These are phyloP conservation scores for Melanchra persicariae DNA, from an alignment of 2,888 invertebrate species.

Conservation along the genomic window DNA sequence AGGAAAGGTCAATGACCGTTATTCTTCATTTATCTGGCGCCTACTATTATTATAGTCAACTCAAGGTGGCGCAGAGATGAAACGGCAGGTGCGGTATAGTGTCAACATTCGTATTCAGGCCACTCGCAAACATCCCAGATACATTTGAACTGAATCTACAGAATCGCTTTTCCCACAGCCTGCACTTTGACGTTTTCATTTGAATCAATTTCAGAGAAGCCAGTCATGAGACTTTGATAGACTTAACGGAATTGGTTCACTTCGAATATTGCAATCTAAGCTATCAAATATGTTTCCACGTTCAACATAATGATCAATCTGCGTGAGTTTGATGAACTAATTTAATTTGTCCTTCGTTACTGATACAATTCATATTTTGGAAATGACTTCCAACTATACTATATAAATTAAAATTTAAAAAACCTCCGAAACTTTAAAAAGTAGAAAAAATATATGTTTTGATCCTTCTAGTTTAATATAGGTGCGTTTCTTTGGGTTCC, in stretches of 20 bases:
- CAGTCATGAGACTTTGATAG: slow-evolving; percentile 32
- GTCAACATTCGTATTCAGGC: neutral
- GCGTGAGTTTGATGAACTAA: slow-evolving; percentile 18
- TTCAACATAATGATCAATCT: slow-evolving; percentile 15
- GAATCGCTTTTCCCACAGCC: neutral
- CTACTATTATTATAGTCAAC: no score
- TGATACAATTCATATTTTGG: neutral
- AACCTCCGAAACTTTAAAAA: no score
- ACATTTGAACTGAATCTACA: slow-evolving; percentile 10
- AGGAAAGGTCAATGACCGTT: no score
- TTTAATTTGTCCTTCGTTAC: neutral
- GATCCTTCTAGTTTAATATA: no score
- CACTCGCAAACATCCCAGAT: neutral
- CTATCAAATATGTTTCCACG: slow-evolving; percentile 22
- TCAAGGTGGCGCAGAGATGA: no score
- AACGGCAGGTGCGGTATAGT: neutral
- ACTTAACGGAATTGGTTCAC: slow-evolving; percentile 34
- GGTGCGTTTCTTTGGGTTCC: no score
- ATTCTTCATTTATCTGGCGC: no score
- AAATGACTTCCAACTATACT: no score
- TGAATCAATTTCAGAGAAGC: slow-evolving; percentile 20
- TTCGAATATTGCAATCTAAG: slow-evolving; percentile 28
- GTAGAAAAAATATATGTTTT: no score
- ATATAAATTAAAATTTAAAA: no score
- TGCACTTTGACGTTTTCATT: slow-evolving; percentile 39